Evolutionary conservation across 2,888 invertebrate species (phyloP), one percentile per base, ranked within the genome.

Genomic region (Griposia aprilina): DNA sequence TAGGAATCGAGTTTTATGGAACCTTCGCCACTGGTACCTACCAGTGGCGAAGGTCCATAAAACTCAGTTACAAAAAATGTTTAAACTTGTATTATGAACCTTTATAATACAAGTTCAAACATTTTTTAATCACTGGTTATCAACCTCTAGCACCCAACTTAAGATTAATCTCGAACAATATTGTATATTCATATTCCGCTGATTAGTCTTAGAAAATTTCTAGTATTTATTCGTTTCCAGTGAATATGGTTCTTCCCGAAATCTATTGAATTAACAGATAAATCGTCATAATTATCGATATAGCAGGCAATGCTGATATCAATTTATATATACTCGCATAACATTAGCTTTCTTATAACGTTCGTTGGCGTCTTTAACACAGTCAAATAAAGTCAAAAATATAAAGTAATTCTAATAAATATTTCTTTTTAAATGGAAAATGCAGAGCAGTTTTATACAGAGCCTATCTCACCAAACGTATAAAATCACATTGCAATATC

Each of bases 401-500:
- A 0, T 30, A 30, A 60, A 30, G 10, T 60, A 10, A 17, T 62
- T 62, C 36, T 13, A 36, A 36, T 23, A 23, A 23, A 23, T 36
- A 6, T 52, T 36, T 36, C 0, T 68, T 68, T 68, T 68, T n/a
- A 52, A 36, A 10, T 10, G 17, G 23, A 79, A 63, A 72, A 62
- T 26, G 17, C 17, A 52, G 5, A 17, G 23, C 0, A 52, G 7
- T 41, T 23, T 41, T 36, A 52, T 10, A 23, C 20, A 30, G 11
- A 20, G 26, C 45, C 50, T 66, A 69, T 69, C 30, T n/a, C 48
- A 52, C 45, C 23, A 17, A 65, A 15, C 83, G 79, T 79, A 74
- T 81, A 77, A 85, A 84, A 85, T 88, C 74, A 84, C 82, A 85
- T 81, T 74, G 75, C 85, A 80, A 83, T 80, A 78, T 76, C 74